A percentile compares a stretch with the other conserved stretches of the same genome.
Conservation (phyloP, 2,888 invertebrate species). For the Noctuana brunneofusca region DNA sequence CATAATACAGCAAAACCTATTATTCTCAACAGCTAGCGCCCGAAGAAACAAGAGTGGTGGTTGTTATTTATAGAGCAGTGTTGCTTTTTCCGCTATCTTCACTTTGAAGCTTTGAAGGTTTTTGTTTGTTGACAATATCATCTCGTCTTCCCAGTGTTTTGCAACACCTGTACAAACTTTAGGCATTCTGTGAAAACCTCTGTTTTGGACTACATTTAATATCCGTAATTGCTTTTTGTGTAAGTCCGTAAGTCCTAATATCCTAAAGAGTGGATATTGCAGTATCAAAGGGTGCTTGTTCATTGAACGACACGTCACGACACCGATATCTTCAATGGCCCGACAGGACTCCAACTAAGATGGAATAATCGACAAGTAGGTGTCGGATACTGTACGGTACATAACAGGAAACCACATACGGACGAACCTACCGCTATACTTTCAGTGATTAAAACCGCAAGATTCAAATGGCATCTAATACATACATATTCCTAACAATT, state of each 20-base stretch:
- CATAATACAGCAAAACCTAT: conserved; percentile 14
- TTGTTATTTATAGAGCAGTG: conserved; percentile 31
- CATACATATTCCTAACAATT: background rate
- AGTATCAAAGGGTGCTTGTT: no score
- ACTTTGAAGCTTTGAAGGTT: conserved; percentile 31
- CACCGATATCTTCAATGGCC: no score
- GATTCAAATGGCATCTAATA: background rate
- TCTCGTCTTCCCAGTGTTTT: conserved; percentile 19
- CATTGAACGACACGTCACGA: no score
- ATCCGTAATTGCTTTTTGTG: no score
- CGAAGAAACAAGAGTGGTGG: conserved; percentile 14
- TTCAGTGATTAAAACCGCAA: background rate
- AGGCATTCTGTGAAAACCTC: conserved; percentile 8
- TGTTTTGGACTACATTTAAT: background rate
- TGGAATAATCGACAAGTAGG: no score
- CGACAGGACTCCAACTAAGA: no score
- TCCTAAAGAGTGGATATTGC: no score
- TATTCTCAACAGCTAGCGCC: conserved; percentile 16
- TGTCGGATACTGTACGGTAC: no score
- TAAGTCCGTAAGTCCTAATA: no score
- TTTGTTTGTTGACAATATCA: conserved; percentile 31
- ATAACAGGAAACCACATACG: background rate
- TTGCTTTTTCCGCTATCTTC: conserved; percentile 28
- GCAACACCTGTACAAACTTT: conserved; percentile 27
- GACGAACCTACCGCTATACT: background rate